Base-by-base conservation (phyloP, 1,140 invertebrate species). In the Plectus sambesii region DNA sequence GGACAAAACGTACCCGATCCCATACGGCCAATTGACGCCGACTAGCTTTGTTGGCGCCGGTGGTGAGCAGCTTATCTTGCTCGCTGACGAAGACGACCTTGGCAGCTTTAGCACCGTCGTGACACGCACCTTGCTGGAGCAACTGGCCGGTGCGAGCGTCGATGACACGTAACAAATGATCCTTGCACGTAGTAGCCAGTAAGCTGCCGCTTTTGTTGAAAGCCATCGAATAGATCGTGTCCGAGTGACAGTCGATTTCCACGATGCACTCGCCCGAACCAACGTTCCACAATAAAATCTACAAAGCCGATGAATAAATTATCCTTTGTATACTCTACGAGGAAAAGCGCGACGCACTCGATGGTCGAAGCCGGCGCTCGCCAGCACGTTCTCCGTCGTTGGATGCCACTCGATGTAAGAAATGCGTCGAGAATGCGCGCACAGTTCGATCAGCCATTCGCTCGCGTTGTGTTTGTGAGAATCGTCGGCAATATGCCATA, bases 151-250 rank as follows among this genome's bases (percentile, higher is more conserved):
- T 79, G 47, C 85, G 74, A 0, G 86, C 85, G 62, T 89, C 85
- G 58, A 89, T 84, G 47, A 89, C 78, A 23, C 86, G 71, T n/a
- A 92, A 68, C 58, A 82, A 82, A 69, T 87, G 88, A 69, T 92
- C 87, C 72, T 89, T 89, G 70, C 82, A 84, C 0, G 86, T 89
- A 4, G 87, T 88, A 6, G 85, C 84, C 20, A 92, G 71, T 22
- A 87, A 70, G 56, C 82, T 85, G 5, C 87, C 87, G 62, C 87
- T 84, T 17, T 82, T 75, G 69, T 87, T 89, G 70, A 89, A 81
- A 1, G 83, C 39, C 39, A 40, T 17, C 12, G 12, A 12, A 8
- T 17, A 40, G 8, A 40, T 25, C 8, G 17, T 17, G 17, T 40
- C 39, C 17, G 15, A 15, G 17, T 40, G 39, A 40, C 30, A 33